A percentile compares a stretch with the other conserved stretches of the same genome.
Evolutionary conservation across 2,888 invertebrate species (phyloP).

Genomic region (Panopea generosa): DNA sequence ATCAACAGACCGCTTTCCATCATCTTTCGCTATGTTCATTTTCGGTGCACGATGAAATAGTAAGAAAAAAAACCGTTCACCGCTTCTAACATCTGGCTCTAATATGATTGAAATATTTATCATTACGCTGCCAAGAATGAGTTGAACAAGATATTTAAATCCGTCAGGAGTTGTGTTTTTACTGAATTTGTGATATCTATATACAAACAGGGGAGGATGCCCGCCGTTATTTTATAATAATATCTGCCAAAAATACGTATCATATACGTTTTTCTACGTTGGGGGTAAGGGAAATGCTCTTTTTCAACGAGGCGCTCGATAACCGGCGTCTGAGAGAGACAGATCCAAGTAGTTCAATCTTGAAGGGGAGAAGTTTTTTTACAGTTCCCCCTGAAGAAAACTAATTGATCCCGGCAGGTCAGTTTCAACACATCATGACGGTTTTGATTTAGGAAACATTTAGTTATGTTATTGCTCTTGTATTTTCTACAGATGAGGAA

Average conservation of each 20-base stretch:
- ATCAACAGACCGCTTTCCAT: conserved; percentile 21
- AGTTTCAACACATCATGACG: neutral
- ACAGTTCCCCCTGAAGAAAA: conserved; percentile 7
- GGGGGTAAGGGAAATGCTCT: conserved; percentile 52
- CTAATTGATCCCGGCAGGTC: conserved; percentile 38
- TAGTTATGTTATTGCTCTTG: no score
- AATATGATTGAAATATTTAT: conserved; percentile 65
- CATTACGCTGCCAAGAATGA: conserved; percentile 53
- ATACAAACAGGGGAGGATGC: conserved; percentile 57
- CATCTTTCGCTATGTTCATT: conserved; percentile 14
- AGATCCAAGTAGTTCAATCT: conserved; percentile 30
- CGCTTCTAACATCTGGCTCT: conserved; percentile 53
- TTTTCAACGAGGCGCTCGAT: conserved; percentile 19
- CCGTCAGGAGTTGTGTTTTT: conserved; percentile 49
- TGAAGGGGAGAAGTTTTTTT: conserved; percentile 20
- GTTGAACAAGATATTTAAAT: conserved; percentile 61
- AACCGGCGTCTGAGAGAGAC: conserved; percentile 38
- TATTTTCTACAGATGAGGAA: no score
- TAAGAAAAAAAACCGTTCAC: neutral
- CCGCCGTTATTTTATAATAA: conserved; percentile 45
- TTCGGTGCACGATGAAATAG: no score
- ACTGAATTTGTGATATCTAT: conserved; percentile 61
- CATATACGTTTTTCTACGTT: conserved; percentile 55
- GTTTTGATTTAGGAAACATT: neutral
- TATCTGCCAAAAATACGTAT: conserved; percentile 49